These are phyloP conservation scores for Athalia rosae DNA, from an alignment of 2,888 invertebrate genomes.

Conservation along the genomic window DNA sequence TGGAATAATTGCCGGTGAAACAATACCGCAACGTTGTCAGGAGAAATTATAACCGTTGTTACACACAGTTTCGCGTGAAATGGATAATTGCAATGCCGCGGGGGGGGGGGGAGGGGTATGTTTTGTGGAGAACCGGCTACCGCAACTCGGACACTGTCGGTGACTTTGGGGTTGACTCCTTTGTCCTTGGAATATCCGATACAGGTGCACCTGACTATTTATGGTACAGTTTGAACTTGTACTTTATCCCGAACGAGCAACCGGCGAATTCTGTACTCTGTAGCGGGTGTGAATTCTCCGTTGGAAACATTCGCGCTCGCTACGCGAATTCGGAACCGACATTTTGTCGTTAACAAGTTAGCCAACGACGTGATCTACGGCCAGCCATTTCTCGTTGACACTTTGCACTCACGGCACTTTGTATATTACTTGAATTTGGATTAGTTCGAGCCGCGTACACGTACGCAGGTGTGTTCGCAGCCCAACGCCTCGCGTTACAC, in stretches of 20 bases:
- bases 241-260: neutral
- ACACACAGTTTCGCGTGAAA: too few species aligned
- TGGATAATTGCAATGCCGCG: too few species aligned
- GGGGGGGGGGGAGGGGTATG: too few species aligned
- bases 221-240: conserved; percentile 6
- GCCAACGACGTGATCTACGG: conserved; percentile 38
- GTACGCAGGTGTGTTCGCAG: neutral
- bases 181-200: neutral
- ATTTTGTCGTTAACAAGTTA: conserved; percentile 36
- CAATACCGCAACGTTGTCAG: too few species aligned
- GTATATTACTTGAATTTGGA: conserved; percentile 24
- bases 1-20: too few species aligned
- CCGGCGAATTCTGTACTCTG: neutral
- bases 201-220: neutral
- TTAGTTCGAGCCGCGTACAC: neutral
- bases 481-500: too few species aligned
- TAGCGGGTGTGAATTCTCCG: conserved; percentile 12
- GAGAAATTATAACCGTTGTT: too few species aligned
- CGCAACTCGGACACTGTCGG: too few species aligned
- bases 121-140: too few species aligned
- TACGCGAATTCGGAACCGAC: conserved; percentile 12
- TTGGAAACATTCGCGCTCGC: neutral
- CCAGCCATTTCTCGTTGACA: conserved; percentile 36
- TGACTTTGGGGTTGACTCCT: neutral
- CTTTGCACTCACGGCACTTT: conserved; percentile 40